Evolutionary conservation across 2,113 vertebrate genomes (phyloP).

Genomic region (Chlamydotis undulata): DNA sequence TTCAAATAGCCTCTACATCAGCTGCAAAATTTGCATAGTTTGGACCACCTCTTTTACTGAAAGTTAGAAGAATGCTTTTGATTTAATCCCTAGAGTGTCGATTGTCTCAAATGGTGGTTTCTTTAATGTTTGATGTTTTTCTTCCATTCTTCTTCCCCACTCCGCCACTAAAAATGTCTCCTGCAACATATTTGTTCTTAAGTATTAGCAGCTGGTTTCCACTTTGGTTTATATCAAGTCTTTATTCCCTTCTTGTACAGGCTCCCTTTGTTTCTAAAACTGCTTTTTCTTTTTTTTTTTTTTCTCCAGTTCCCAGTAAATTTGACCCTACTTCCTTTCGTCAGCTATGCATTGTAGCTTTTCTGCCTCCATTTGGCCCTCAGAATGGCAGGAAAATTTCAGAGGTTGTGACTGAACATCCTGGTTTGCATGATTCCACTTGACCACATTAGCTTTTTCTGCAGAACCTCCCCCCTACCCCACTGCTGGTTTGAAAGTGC

Average conservation of each 20-base stretch:
- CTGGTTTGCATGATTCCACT: not conserved
- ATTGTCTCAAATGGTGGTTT: not conserved
- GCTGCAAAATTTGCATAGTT: not conserved
- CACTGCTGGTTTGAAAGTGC: not conserved
- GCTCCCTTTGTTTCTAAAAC: not conserved
- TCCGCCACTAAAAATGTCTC: not conserved
- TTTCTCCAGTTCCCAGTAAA: not conserved
- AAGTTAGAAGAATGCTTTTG: not conserved
- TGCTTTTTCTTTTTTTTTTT: no score
- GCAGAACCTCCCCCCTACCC: not conserved
- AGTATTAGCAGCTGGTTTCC: not conserved
- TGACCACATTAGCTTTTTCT: not conserved
- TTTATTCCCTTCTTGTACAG: not conserved
- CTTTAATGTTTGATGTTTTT: not conserved
- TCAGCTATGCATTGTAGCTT: not conserved
- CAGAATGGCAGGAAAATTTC: not conserved
- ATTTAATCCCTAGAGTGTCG: not conserved
- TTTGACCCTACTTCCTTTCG: not conserved
- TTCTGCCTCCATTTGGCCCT: not conserved
- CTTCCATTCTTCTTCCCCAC: not conserved
- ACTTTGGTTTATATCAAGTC: not conserved
- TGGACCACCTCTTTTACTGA: fast-evolving
- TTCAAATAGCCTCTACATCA: not conserved
- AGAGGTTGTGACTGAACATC: not conserved
- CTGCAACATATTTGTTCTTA: not conserved